Percentiles rank a stretch among this genome's conserved stretches.
Conservation (phyloP, 2,888 invertebrate species). For the Pardosa pseudoannulata region DNA sequence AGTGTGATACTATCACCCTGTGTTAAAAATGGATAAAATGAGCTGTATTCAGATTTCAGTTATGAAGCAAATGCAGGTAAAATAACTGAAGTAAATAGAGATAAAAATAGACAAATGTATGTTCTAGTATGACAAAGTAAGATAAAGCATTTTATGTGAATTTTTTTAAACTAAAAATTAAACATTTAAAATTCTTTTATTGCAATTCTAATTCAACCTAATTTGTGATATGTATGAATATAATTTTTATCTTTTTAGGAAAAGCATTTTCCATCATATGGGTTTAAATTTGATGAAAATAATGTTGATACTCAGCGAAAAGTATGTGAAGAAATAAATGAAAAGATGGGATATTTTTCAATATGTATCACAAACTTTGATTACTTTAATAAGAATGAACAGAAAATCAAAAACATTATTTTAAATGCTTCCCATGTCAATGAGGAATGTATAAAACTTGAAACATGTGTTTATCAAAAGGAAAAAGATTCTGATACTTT, state of each 20-base stretch:
- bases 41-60: no score
- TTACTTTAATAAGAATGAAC: constrained; percentile 28
- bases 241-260: constrained; percentile 61
- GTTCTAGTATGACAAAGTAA: no score
- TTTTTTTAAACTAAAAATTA: no score
- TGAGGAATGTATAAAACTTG: not conserved
- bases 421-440: not conserved
- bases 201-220: not conserved
- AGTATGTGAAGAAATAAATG: constrained; percentile 54
- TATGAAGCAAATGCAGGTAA: no score
- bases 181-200: no score
- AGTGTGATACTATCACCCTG: no score
- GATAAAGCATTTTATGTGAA: no score
- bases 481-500: not conserved
- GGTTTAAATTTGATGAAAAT: constrained; percentile 47
- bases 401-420: constrained; percentile 21
- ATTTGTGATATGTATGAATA: not conserved
- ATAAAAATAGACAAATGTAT: no score
- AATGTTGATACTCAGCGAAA: constrained; percentile 26
- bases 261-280: constrained; percentile 62
- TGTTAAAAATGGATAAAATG: no score
- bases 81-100: no score
- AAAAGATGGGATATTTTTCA: constrained; percentile 33
- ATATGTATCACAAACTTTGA: constrained; percentile 43
- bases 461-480: not conserved